These are phyloP conservation scores for Pocillopora meandrina DNA, from an alignment of 92 coral and sea anemone genomes.

Conservation along the genomic window DNA sequence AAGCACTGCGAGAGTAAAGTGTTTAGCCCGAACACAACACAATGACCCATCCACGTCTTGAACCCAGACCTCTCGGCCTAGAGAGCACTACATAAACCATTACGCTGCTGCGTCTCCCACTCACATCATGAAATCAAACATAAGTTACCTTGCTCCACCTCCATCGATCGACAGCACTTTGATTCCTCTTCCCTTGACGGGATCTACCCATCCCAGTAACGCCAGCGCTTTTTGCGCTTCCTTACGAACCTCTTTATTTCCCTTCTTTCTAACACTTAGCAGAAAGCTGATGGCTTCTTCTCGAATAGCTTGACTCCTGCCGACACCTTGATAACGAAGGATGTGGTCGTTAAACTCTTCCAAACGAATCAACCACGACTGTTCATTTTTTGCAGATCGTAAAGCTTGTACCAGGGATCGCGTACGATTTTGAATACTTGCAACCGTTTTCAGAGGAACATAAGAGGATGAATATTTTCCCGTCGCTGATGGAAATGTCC, in stretches of 20 bases:
- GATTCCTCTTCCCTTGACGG: constrained; percentile 87
- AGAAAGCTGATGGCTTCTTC: constrained; percentile 73
- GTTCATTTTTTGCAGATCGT: constrained; percentile 81
- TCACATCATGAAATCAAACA: too few species aligned
- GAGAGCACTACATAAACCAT: too few species aligned
- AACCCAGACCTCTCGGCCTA: too few species aligned
- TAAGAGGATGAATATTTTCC: constrained; percentile 1
- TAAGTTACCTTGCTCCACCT: constrained; percentile 89
- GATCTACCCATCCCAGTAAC: constrained; percentile 89
- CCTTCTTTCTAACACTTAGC: constrained; percentile 63
- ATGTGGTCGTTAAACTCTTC: constrained; percentile 88
- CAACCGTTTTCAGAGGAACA: constrained; percentile 75
- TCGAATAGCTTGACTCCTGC: constrained; percentile 86
- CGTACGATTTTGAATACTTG: constrained; percentile 92
- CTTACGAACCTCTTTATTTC: constrained; percentile 71
- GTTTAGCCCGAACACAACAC: too few species aligned
- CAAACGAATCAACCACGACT: constrained; percentile 78
- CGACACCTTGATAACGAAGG: constrained; percentile 74
- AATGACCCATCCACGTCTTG: too few species aligned
- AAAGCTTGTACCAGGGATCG: constrained; percentile 83
- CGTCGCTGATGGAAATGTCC: constrained; percentile 19
- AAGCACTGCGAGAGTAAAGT: too few species aligned
- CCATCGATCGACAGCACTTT: constrained; percentile 93
- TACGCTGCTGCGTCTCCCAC: too few species aligned
- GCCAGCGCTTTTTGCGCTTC: constrained; percentile 83